Conservation (phyloP, 2,888 invertebrate species). For the Lapara coniferarum region DNA sequence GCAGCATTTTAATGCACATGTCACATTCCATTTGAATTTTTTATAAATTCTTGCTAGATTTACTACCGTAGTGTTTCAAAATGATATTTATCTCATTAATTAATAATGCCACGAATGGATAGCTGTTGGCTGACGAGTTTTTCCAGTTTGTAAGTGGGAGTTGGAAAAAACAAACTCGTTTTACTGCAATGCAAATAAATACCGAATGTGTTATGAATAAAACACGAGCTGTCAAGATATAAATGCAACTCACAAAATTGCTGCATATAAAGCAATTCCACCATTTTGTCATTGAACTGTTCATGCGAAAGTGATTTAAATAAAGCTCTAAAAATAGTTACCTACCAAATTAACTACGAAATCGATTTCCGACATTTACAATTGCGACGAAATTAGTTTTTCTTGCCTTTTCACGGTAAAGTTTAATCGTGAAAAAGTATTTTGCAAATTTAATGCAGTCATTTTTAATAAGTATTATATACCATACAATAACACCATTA, state of each 20-base stretch:
- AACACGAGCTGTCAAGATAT: constrained; percentile 3
- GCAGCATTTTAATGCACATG: not conserved
- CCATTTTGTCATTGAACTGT: not conserved
- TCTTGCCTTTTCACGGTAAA: too few species aligned
- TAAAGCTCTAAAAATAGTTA: not conserved
- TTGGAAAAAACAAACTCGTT: constrained; percentile 17
- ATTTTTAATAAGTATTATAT: too few species aligned
- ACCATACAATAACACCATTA: too few species aligned
- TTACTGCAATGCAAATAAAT: constrained; percentile 19
- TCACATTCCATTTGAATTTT: not conserved
- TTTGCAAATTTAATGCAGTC: too few species aligned
- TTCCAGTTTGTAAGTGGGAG: constrained; percentile 14
- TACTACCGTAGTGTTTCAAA: not conserved
- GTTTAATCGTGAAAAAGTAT: too few species aligned
- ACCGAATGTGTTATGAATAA: constrained; percentile 17
- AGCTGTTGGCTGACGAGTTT: constrained; percentile 4
- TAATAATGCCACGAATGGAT: constrained; percentile 5
- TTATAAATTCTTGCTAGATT: not conserved
- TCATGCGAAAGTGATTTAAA: not conserved
- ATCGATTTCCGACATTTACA: too few species aligned
- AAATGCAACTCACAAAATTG: constrained; percentile 6
- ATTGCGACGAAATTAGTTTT: too few species aligned
- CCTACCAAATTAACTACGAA: too few species aligned
- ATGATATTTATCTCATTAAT: not conserved
- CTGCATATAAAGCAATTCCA: constrained; percentile 1